Percentiles rank a stretch among this genome's conserved stretches.
Evolutionary conservation across 2,888 invertebrate species (phyloP).

Genomic region (Latrodectus elegans): DNA sequence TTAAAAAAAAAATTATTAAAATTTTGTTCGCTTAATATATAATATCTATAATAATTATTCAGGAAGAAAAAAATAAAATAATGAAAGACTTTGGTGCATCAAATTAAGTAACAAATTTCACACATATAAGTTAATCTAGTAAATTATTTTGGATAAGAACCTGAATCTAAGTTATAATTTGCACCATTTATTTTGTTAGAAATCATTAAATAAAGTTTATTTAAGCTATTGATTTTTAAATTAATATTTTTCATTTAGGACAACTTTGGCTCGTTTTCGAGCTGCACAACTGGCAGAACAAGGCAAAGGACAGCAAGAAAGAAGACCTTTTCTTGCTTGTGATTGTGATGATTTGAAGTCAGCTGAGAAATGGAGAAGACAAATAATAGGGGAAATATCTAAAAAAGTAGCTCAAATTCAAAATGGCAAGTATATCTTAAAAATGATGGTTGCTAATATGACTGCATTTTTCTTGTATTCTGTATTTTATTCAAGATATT

Average conservation of each 20-base stretch:
- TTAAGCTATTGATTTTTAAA: slow-evolving; percentile 35
- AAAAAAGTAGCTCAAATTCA: slow-evolving; percentile 99
- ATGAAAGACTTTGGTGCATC: no score
- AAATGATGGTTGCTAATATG: no score
- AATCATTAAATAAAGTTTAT: not conserved
- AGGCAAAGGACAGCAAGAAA: slow-evolving; percentile 82
- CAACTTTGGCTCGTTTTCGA: slow-evolving; percentile 97
- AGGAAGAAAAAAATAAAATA: no score
- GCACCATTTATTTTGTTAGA: no score
- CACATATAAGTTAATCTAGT: no score
- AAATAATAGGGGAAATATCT: slow-evolving; percentile 97
- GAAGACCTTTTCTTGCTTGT: slow-evolving; percentile 94
- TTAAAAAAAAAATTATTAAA: no score
- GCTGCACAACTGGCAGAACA: slow-evolving; percentile 90
- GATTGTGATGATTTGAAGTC: slow-evolving; percentile 93
- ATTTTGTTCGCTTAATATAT: no score
- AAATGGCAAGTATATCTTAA: slow-evolving; percentile 81
- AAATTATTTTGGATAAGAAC: no score
- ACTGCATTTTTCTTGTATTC: slow-evolving; percentile 2
- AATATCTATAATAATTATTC: no score
- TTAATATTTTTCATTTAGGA: slow-evolving; percentile 80
- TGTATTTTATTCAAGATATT: not conserved
- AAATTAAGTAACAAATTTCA: no score
- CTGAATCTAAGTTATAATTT: no score
- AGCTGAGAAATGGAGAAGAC: slow-evolving; percentile 96